Conservation (phyloP, 1,140 invertebrate genomes). For the Trichonephila clavipes region DNA sequence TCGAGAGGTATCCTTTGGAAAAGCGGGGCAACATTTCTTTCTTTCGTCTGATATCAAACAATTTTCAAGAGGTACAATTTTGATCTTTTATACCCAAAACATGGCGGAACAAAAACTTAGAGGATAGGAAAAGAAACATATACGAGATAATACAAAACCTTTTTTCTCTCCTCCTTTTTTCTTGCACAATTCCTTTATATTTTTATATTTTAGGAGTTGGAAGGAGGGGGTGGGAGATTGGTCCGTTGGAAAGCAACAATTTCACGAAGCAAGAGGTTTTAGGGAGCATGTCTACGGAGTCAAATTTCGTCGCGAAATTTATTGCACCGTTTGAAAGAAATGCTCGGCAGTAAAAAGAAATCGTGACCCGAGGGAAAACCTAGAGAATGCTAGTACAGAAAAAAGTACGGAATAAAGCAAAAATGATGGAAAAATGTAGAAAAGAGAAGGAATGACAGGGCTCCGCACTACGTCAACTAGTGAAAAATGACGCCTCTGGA, state of each 20-base stretch:
- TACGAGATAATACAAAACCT: constrained; percentile 50
- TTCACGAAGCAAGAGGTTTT: constrained; percentile 70
- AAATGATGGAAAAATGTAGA: constrained; percentile 67
- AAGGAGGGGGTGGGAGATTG: neutral
- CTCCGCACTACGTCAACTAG: constrained; percentile 45
- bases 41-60: constrained; percentile 24
- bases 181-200: neutral
- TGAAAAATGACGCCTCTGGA: constrained; percentile 72
- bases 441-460: constrained; percentile 66
- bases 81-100: constrained; percentile 29
- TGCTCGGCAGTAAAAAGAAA: constrained; percentile 76
- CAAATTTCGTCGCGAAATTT: constrained; percentile 76
- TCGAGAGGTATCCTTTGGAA: neutral
- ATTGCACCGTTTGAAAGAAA: constrained; percentile 75
- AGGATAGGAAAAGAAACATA: constrained; percentile 26
- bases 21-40: neutral
- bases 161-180: constrained; percentile 9
- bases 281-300: constrained; percentile 69
- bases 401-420: constrained; percentile 63
- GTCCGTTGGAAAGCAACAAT: constrained; percentile 68
- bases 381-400: constrained; percentile 27
- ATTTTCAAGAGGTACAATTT: constrained; percentile 31
- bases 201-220: constrained; percentile 37
- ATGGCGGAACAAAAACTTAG: constrained; percentile 28
- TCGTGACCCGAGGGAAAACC: constrained; percentile 74